Conservation (phyloP, 2,888 invertebrate species). For the Amblyteles armatorius region DNA sequence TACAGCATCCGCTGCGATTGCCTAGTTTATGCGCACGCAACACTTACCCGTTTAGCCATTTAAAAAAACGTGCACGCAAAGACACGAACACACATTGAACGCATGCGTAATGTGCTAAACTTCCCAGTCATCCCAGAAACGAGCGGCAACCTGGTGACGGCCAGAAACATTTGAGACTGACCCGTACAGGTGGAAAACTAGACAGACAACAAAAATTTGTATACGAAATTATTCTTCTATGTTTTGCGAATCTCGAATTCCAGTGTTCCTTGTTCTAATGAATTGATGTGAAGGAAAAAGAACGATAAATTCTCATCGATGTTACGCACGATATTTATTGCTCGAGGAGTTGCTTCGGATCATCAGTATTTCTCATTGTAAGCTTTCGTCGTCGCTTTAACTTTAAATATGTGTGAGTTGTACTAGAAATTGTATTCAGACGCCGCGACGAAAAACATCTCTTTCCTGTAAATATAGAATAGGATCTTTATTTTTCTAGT, state of each 20-base stretch:
- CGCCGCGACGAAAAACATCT: slow-evolving; percentile 28
- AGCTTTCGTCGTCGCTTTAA: slow-evolving; percentile 52
- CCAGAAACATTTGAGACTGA: slow-evolving; percentile 41
- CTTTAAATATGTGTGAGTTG: slow-evolving; percentile 7
- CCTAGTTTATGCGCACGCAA: slow-evolving; percentile 50
- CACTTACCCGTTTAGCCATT: slow-evolving; percentile 24
- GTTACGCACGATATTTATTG: slow-evolving; percentile 9
- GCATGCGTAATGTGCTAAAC: slow-evolving; percentile 19
- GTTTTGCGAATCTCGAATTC: slow-evolving; percentile 41
- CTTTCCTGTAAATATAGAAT: slow-evolving; percentile 62
- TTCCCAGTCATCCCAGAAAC: slow-evolving; percentile 5
- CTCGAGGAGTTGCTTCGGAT: slow-evolving; percentile 49
- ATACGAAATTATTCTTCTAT: slow-evolving; percentile 55
- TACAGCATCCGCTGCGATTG: slow-evolving; percentile 66
- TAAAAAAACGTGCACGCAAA: not conserved
- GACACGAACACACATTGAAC: not conserved
- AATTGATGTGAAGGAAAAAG: slow-evolving; percentile 1
- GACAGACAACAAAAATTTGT: slow-evolving; percentile 46
- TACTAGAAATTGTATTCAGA: not conserved
- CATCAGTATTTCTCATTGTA: slow-evolving; percentile 66
- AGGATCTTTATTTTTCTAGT: slow-evolving; percentile 68
- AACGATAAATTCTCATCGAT: slow-evolving; percentile 24
- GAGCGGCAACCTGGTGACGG: slow-evolving; percentile 16
- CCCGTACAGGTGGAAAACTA: slow-evolving; percentile 10
- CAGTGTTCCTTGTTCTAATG: slow-evolving; percentile 2